These are phyloP conservation scores for Harpalus rubripes DNA, from an alignment of 2,888 invertebrate genomes.

Conservation along the genomic window DNA sequence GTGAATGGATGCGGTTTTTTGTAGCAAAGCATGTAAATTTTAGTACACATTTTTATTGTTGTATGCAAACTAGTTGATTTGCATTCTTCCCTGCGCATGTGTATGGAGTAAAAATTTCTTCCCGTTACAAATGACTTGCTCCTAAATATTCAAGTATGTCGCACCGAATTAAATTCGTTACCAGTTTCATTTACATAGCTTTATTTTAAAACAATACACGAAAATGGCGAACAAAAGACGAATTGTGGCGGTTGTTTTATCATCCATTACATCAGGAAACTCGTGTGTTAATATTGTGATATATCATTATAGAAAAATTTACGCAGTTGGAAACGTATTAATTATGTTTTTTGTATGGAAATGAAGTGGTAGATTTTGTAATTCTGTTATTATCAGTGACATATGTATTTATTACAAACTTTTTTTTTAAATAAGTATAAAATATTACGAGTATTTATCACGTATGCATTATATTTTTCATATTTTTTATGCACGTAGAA, in stretches of 20 bases:
- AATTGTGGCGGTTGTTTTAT: too few relatives aligned
- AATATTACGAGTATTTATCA: neutral
- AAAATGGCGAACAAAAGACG: neutral
- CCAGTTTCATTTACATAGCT: slow-evolving; percentile 44
- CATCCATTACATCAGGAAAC: too few relatives aligned
- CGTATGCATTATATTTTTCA: neutral
- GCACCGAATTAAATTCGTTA: slow-evolving; percentile 40
- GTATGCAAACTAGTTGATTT: slow-evolving; percentile 51
- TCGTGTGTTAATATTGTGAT: too few relatives aligned
- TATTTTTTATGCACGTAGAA: neutral
- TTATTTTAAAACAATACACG: neutral
- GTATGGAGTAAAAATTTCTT: slow-evolving; percentile 42
- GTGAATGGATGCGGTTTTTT: slow-evolving; percentile 34
- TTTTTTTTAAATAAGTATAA: neutral
- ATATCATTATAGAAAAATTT: too few relatives aligned
- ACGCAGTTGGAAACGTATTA: too few relatives aligned
- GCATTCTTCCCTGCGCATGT: slow-evolving; percentile 31
- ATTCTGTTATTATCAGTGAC: too few relatives aligned
- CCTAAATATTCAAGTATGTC: slow-evolving; percentile 44
- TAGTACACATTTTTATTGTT: slow-evolving; percentile 34
- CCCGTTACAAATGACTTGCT: slow-evolving; percentile 36
- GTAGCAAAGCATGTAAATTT: slow-evolving; percentile 40
- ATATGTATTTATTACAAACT: neutral
- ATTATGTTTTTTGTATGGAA: too few relatives aligned
- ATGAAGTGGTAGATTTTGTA: too few relatives aligned